Evolutionary conservation across 2,113 vertebrate species (phyloP).

Genomic region (Andinoacara biseriatus): DNA sequence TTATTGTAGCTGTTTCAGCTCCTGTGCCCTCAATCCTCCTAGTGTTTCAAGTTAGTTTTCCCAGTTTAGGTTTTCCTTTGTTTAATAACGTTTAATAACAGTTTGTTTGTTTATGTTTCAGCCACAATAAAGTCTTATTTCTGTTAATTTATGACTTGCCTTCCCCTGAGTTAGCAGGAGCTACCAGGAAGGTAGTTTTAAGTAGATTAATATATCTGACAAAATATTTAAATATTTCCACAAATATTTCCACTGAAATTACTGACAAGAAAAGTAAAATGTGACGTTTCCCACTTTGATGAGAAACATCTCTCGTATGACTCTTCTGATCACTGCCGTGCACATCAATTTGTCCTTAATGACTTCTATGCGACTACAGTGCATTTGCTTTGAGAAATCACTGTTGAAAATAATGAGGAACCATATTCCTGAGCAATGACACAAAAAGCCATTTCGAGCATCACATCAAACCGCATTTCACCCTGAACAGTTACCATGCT

Average conservation of each 20-base stretch:
- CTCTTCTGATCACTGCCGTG: conserved; percentile 7
- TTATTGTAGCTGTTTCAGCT: no score
- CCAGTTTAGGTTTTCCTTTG: no score
- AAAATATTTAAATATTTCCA: background rate
- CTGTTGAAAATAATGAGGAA: conserved; percentile 32
- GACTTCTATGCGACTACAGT: conserved; percentile 14
- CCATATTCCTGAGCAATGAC: conserved; percentile 8
- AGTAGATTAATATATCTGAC: background rate
- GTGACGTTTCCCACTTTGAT: conserved; percentile 4
- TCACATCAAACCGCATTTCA: conserved; percentile 10
- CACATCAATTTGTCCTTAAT: conserved; percentile 31
- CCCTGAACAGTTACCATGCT: background rate
- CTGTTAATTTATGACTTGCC: no score
- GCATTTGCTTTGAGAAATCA: conserved; percentile 34
- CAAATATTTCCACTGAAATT: background rate
- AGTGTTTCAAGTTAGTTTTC: no score
- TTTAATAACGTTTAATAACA: no score
- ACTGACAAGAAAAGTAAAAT: conserved; percentile 1
- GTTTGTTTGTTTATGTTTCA: no score
- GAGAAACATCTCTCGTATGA: conserved; percentile 2
- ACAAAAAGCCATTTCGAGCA: conserved; percentile 9
- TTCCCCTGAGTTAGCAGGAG: background rate
- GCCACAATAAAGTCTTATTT: no score
- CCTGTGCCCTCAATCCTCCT: no score
- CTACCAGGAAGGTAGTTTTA: background rate